Percentiles rank a stretch among this genome's conserved stretches.
Evolutionary conservation across 2,797 vertebrate genomes (phyloP).

Genomic region (Rhinogobio ventralis): DNA sequence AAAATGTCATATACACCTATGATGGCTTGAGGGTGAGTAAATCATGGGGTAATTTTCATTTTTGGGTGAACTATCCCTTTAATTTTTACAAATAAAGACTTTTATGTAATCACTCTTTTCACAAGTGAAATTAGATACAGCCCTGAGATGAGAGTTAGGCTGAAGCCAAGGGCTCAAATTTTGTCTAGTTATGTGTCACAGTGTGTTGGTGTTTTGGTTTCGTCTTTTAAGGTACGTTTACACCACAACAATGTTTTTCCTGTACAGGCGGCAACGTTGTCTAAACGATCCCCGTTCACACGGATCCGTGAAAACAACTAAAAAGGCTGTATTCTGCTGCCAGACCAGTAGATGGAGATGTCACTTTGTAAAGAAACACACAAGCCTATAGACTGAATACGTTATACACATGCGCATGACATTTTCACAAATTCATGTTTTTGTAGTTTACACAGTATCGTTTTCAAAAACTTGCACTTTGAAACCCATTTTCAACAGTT

Average conservation of each 20-base stretch:
- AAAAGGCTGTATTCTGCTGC: not conserved
- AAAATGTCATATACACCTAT: no score
- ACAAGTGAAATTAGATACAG: not conserved
- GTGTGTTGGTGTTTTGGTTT: not conserved
- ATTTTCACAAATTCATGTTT: not conserved
- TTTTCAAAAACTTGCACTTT: not conserved
- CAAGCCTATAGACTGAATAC: not conserved
- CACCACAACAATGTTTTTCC: not conserved
- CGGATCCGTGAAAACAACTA: not conserved
- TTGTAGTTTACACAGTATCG: not conserved
- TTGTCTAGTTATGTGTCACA: not conserved
- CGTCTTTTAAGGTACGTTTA: not conserved
- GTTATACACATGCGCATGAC: not conserved
- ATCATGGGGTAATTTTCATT: no score
- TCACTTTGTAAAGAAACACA: not conserved
- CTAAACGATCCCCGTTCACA: no score
- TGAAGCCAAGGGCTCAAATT: not conserved
- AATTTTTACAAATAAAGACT: not conserved
- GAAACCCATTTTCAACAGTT: not conserved
- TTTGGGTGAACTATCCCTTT: no score
- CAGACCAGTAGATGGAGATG: not conserved
- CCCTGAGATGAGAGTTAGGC: not conserved
- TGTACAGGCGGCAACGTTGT: not conserved
- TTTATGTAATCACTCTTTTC: not conserved
- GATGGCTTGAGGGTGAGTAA: no score